phyloP scores from a whole-genome alignment of 2,797 vertebrate species.

The Gallinago solitaria region DNA sequence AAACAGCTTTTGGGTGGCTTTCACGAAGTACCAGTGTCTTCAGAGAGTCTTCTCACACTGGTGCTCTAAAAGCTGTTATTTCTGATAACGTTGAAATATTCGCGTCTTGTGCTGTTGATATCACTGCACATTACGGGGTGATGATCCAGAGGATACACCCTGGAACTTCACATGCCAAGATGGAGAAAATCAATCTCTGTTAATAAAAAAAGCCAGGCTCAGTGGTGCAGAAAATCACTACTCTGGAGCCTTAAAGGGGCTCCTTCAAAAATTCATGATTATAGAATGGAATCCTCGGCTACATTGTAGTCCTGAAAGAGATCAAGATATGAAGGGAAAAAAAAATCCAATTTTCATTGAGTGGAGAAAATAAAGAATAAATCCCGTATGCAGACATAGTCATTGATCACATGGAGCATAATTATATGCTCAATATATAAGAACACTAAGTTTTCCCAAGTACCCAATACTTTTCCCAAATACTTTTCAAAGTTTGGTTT shows the following conservation, averaged over 20 bases:
- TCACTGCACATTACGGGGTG: not conserved
- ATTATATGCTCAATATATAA: not conserved
- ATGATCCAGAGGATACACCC: slow-evolving; percentile 6
- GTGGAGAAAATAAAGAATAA: slow-evolving; percentile 14
- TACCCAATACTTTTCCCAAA: not conserved
- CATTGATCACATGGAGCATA: not conserved
- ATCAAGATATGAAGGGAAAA: not conserved
- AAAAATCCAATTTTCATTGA: slow-evolving; percentile 42
- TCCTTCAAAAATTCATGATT: slow-evolving; percentile 62
- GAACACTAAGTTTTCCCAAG: not conserved
- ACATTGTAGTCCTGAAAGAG: slow-evolving; percentile 17
- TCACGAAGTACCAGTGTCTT: not conserved
- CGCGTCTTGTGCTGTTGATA: not conserved
- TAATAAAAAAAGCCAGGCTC: slow-evolving; percentile 51
- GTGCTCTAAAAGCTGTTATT: not conserved
- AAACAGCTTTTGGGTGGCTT: not conserved
- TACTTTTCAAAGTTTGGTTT: not conserved
- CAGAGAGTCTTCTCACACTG: not conserved
- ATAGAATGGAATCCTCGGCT: slow-evolving; percentile 35
- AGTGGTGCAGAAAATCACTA: slow-evolving; percentile 51
- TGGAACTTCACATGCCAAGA: slow-evolving; percentile 11
- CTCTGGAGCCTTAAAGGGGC: slow-evolving; percentile 26
- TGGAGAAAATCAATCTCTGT: slow-evolving; percentile 54
- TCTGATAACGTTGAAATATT: not conserved
- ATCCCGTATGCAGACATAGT: not conserved